Base-by-base conservation (phyloP, 2,888 invertebrate genomes). In the Drepanosiphum platanoidis region DNA sequence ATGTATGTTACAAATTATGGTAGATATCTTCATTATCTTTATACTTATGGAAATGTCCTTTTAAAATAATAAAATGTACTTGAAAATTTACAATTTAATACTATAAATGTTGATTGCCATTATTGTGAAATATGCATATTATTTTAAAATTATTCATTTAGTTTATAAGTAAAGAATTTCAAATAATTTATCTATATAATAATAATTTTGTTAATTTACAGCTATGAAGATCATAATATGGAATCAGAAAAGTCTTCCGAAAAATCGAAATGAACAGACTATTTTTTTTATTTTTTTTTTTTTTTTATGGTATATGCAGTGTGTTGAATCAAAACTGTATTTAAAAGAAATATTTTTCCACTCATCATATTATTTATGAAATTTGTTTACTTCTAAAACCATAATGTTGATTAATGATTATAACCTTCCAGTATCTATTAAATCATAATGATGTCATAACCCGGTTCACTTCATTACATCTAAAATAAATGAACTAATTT, bases 141-240 rank as follows among this genome's bases (percentile, higher is more conserved):
- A n/a, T n/a, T n/a, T n/a, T n/a, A n/a, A n/a, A n/a, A n/a, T n/a
- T n/a, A n/a, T n/a, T n/a, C n/a, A n/a, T n/a, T n/a, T n/a, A n/a
- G n/a, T n/a, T n/a, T n/a, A n/a, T n/a, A n/a, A n/a, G n/a, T n/a
- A n/a, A n/a, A n/a, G n/a, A n/a, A n/a, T n/a, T 32, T 66, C 3
- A 30, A 32, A 22, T 22, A 30, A 64, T 64, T 7, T 64, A 32
- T n/a, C 32, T 77, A 75, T 5, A n/a, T 13, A 18, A 64, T 32
- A 34, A 34, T 27, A n/a, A 36, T 68, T 64, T 80, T 80, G 9
- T 70, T 34, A 52, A 46, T 74, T 81, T 64, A n/a, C 32, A 84
- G 84, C 4, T 84, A 77, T 84, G 84, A 84, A 84, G 84, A 84
- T 84, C 75, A 84, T 58, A 52, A 75, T 68, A 77, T 77, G 75